Base-by-base conservation (phyloP, 1,140 invertebrate genomes). In the Galendromus occidentalis region DNA sequence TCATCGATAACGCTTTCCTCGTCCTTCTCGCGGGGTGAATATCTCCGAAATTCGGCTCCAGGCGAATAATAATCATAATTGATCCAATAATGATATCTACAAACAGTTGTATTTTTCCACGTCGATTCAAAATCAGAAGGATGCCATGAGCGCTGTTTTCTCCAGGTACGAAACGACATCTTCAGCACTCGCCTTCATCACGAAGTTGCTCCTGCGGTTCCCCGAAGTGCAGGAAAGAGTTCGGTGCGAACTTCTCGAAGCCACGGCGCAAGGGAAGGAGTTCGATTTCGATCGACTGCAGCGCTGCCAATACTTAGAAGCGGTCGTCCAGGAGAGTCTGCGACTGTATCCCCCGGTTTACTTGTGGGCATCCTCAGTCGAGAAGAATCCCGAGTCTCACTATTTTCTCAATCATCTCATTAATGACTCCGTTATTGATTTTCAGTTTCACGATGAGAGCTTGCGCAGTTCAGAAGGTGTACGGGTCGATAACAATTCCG, bases 401-500 rank as follows among this genome's bases (percentile, higher is more conserved):
- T n/a, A n/a, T n/a, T 39, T 39, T 39, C 33, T 39, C 9, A 4
- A 9, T 39, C 33, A 9, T 39, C 9, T 39, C 4, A 39, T 9
- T 39, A 39, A 39, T 6, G 33, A 39, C 33, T 39, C 9, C 33
- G 33, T 39, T 59, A 4, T 9, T 59, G 17, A 22, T 59, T n/a
- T 59, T 22, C 51, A 65, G 66, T 17, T 67, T 67, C 44, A 64
- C 65, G 14, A 45, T 25, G 41, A 22, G 66, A 39, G 44, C 51
- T 45, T 30, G 30, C 14, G 20, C 25, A 1, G 39, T 47, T 41
- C 44, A 65, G 22, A 66, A 41, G 0, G 17, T 41, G 7, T 66
- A 51, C 17, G 63, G 18, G 1, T n/a, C 41, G 1, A 69, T 73
- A 9, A 66, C 44, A 7, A 71, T 77, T 25, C 68, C 67, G 7